Conservation (phyloP, 1,140 invertebrate genomes). For the Hesperophylax magnus region DNA sequence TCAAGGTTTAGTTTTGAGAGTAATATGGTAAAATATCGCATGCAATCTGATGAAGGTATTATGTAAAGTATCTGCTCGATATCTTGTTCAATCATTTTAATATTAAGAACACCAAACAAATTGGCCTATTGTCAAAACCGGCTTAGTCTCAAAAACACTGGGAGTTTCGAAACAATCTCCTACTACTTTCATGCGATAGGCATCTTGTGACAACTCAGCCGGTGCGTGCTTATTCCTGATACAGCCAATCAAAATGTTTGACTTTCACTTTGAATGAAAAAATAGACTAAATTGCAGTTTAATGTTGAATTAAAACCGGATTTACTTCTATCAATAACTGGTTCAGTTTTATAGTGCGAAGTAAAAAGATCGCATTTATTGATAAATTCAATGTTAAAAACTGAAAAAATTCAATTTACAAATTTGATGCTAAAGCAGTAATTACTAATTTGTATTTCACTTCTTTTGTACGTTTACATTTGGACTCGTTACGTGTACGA, state of each 20-base stretch:
- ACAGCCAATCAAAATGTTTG: conserved; percentile 11
- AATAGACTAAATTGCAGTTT: conserved; percentile 10
- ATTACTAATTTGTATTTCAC: too few species aligned
- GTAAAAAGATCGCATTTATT: not conserved
- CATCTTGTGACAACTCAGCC: conserved; percentile 18
- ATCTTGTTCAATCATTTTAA: too few species aligned
- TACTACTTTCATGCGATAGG: not conserved
- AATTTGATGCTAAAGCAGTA: too few species aligned
- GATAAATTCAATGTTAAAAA: too few species aligned
- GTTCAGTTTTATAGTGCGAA: not conserved
- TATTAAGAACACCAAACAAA: not conserved
- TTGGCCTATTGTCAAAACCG: not conserved
- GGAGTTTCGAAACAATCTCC: not conserved
- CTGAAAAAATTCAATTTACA: too few species aligned
- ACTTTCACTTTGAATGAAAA: conserved; percentile 24
- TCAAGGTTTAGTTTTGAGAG: not conserved
- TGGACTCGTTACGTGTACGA: too few species aligned
- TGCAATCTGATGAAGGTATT: not conserved
- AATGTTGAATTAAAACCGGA: conserved; percentile 13
- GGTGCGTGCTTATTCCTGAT: not conserved
- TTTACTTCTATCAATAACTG: not conserved
- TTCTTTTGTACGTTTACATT: too few species aligned
- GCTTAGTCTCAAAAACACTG: not conserved
- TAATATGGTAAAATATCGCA: not conserved
- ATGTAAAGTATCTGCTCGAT: not conserved